These are phyloP conservation scores for Cephus rjabovi DNA, from an alignment of 2,888 invertebrate genomes.

Conservation along the genomic window DNA sequence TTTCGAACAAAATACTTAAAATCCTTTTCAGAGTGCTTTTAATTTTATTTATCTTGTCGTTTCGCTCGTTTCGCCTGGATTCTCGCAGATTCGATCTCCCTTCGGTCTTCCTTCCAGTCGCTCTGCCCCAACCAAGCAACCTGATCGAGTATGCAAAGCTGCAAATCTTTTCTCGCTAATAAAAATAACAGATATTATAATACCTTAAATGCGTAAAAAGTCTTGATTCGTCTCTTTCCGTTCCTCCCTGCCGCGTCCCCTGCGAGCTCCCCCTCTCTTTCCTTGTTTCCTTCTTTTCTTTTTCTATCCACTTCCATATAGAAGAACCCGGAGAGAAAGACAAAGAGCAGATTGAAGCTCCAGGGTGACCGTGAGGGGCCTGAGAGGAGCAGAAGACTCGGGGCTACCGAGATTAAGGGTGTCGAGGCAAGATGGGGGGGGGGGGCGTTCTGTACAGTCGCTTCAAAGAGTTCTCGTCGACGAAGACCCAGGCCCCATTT, in stretches of 20 bases:
- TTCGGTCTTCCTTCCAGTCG: constrained; percentile 9
- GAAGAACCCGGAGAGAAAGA: too few species aligned
- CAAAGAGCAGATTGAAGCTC: too few species aligned
- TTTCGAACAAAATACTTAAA: constrained; percentile 2
- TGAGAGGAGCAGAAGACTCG: too few species aligned
- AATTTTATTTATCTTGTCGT: constrained; percentile 6
- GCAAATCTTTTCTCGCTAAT: constrained; percentile 44
- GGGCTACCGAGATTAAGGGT: too few species aligned
- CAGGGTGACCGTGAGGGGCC: too few species aligned
- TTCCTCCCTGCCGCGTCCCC: neutral
- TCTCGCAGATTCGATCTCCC: neutral
- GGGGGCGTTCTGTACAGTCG: too few species aligned
- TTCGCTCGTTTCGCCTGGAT: neutral
- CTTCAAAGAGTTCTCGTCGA: too few species aligned
- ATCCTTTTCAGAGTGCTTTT: neutral
- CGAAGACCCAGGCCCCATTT: constrained; percentile 21
- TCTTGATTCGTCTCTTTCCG: neutral
- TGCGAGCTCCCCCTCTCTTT: neutral
- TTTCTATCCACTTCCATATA: too few species aligned
- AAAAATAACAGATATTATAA: constrained; percentile 29
- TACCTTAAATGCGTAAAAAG: neutral
- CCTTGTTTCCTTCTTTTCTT: neutral
- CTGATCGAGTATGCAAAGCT: constrained; percentile 41
- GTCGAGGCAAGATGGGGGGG: too few species aligned
- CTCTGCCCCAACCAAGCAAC: constrained; percentile 26